Base-by-base conservation (phyloP, 2,888 invertebrate genomes). In the Quadriops clusia region DNA sequence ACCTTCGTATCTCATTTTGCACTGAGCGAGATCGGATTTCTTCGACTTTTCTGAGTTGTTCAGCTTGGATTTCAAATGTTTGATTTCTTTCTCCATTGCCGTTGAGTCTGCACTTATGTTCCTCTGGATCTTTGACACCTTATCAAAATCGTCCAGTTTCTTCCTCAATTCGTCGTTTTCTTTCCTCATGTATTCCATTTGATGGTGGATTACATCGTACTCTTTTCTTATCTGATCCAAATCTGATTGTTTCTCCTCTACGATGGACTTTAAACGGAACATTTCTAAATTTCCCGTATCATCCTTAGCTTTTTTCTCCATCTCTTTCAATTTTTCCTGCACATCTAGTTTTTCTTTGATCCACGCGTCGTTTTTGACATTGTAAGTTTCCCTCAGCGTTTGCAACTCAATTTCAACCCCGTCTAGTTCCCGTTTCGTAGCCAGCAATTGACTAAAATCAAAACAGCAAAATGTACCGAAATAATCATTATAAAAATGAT, bases 81-180 rank as follows among this genome's bases (percentile, higher is more conserved):
- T 68, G 11, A 89, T 65, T 58, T 90, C 87, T 13, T 74, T 70
- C 43, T 86, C 86, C 41, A 84, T 63, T 12, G 75, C 74, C 1
- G 73, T 69, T 32, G 78, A 81, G 45, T 85, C 86, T 2, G 78
- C 77, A 31, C 77, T 76, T 23, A 85, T 69, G 34, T 75, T 81
- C 40, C 80, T 69, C 50, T 89, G 85, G 10, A 84, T 73, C 60
- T 87, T 86, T 23, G 78, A 77, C 3, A 89, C 79, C 54, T 78
- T 79, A 51, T 83, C 82, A 54, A 79, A 87, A 58, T 89, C 89
- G 50, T 83, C 86, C 17, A 89, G 56, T 54, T 86, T 86, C 44
- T 76, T 70, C 41, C 72, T 73, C 2, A 83, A 60, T 51, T 86
- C 89, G 43, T 90, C 90, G 51, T 81, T 74, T 73, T 77, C 76